Evolutionary conservation across 2,797 vertebrate species (phyloP).

Genomic region (Tenualosa thibaudeaui): DNA sequence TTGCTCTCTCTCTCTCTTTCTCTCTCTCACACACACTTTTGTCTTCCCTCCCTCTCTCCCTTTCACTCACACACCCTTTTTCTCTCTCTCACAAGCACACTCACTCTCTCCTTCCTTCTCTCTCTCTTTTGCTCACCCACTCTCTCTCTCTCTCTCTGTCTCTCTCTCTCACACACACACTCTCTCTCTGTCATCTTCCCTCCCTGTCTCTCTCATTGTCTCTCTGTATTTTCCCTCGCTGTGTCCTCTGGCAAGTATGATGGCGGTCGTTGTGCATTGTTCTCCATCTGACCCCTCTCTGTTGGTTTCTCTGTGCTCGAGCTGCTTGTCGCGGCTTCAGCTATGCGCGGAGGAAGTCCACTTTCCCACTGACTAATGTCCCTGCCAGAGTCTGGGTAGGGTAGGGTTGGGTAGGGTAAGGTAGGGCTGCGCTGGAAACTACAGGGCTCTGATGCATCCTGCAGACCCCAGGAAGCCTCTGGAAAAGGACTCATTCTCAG

Average conservation of each 20-base stretch:
- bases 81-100: background rate
- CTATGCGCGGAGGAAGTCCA: slow-evolving; percentile 5
- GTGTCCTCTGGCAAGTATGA: background rate
- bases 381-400: background rate
- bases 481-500: slow-evolving; percentile 8
- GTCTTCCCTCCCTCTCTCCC: background rate
- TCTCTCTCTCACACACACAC: too few relatives aligned
- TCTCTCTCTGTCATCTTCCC: background rate
- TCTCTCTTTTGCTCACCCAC: background rate
- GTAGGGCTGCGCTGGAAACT: background rate
- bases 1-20: too few relatives aligned
- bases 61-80: background rate
- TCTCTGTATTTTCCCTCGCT: background rate
- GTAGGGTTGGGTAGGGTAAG: background rate
- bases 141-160: background rate
- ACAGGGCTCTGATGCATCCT: slow-evolving; percentile 10
- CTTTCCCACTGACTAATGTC: background rate
- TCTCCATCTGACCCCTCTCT: slow-evolving; percentile 11
- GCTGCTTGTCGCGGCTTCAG: background rate
- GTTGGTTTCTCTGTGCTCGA: background rate
- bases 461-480: background rate
- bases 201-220: background rate
- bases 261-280: slow-evolving; percentile 7
- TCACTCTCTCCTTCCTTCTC: background rate
- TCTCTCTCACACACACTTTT: background rate